Conservation (phyloP, 2,797 vertebrate genomes). For the Propithecus perrieri region DNA sequence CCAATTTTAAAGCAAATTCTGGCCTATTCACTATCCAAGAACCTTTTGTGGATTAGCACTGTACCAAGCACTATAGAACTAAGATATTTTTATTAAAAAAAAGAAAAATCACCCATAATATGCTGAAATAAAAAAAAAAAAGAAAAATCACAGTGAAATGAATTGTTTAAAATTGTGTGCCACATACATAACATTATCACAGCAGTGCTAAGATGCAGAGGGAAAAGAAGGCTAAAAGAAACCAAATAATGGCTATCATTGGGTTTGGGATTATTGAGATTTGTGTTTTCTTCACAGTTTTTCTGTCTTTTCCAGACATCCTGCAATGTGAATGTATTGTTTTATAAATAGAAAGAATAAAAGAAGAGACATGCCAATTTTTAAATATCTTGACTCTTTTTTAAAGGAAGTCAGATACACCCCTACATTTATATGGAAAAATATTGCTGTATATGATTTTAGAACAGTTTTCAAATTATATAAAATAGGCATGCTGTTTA, state of each 20-base stretch:
- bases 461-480: conserved; percentile 1
- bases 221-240: neutral
- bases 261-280: neutral
- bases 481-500: neutral
- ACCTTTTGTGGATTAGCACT: neutral
- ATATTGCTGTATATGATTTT: neutral
- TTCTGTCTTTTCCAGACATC: conserved; percentile 18
- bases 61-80: neutral
- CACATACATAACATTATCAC: neutral
- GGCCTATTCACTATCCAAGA: neutral
- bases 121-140: too few relatives aligned
- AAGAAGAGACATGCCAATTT: neutral
- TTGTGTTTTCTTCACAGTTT: conserved; percentile 28
- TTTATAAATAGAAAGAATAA: conserved; percentile 23
- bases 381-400: neutral
- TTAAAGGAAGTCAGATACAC: neutral
- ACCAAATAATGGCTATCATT: neutral
- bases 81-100: neutral
- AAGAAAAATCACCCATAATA: neutral
- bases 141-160: neutral
- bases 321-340: neutral
- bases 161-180: neutral
- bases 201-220: neutral
- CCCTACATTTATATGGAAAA: neutral
- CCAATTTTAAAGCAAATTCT: neutral